Evolutionary conservation across 2,113 vertebrate species (phyloP), one percentile per base, ranked within the genome.

Genomic region (Engystomops pustulosus): DNA sequence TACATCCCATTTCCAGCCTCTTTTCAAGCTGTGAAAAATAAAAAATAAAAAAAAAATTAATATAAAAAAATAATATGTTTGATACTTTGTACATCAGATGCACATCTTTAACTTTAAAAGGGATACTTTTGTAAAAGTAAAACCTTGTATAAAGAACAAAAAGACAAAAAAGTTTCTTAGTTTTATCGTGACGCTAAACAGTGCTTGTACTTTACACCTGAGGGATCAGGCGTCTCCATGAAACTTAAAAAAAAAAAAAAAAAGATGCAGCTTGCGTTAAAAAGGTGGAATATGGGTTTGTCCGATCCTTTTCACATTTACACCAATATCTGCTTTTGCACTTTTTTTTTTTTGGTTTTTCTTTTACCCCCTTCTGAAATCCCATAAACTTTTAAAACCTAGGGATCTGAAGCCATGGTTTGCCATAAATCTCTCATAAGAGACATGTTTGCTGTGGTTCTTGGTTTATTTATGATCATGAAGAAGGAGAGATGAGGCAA

Each of bases 21-120:
- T 92, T 96, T 96, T 95, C 91, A 95, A 96, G 93, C 94, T 96
- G 94, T 95, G 94, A 89, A 92, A 87, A 90, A 91, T 90, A 87
- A 32, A 79, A 79, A 80, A 80, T 60, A 92, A 85, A 89, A 90
- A 90, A 87, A 80, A 84, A 69, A 90, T 90, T 90, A 72, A 72
- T 72, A 72, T 47, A 65, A 65, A 65, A 62, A 67, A 41, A 41
- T 5, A 88, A 81, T 90, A 94, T 88, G 92, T 97, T 96, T 96
- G 93, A 94, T 96, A 98, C 93, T 96, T 97, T 96, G 92, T 97
- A 96, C 94, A 94, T 93, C 94, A 93, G 92, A 95, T 93, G 93
- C 94, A 94, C 92, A 95, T 95, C 93, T 95, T 81, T 94, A 95
- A 89, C 93, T 94, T 95, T 95, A 93, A 95, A 77, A 95, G 93